A percentile compares a stretch with the other conserved stretches of the same genome.
phyloP scores from a whole-genome alignment of 2,797 vertebrate genomes.

The Vultur gryphus region DNA sequence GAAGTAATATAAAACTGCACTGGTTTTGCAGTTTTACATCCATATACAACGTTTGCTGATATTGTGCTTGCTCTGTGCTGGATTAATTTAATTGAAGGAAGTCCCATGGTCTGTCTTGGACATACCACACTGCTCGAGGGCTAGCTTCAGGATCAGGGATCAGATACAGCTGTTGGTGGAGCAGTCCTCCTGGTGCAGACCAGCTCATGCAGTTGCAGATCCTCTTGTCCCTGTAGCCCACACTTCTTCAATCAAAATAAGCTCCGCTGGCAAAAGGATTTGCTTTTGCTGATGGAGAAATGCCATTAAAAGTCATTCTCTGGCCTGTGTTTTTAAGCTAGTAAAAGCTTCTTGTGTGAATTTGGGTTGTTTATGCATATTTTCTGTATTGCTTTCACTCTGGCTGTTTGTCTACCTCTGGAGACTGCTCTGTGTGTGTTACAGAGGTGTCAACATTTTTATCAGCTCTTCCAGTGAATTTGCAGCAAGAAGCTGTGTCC shows the following conservation, averaged over 20 bases:
- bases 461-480: background rate
- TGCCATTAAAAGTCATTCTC: background rate
- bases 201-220: background rate
- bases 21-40: background rate
- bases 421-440: background rate
- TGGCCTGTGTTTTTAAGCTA: background rate
- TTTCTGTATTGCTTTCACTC: background rate
- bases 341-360: background rate
- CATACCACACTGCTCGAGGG: background rate
- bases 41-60: background rate
- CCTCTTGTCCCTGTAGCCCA: background rate
- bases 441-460: background rate
- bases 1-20: background rate
- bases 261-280: background rate
- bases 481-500: background rate
- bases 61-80: background rate
- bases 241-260: background rate
- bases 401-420: background rate
- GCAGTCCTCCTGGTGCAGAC: background rate
- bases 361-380: background rate
- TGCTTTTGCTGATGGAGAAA: background rate
- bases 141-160: background rate
- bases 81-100: background rate
- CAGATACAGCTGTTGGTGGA: background rate
- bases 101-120: background rate